Base-by-base conservation (phyloP, 2,113 vertebrate species). In the Zosterops japonicus region DNA sequence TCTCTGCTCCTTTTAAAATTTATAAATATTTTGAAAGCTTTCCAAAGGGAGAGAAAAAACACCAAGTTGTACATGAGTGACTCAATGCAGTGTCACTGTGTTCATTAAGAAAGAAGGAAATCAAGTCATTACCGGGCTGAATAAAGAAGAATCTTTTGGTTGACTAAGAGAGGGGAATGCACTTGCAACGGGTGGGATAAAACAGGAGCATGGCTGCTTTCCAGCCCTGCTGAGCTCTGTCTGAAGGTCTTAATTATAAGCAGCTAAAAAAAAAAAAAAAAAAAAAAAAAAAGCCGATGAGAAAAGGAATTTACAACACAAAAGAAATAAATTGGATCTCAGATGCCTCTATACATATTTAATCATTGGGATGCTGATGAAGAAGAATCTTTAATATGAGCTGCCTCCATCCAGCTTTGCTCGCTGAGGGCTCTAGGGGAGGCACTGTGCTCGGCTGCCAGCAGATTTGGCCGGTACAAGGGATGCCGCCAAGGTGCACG, bases 11-110 rank as follows among this genome's bases (percentile, higher is more conserved):
- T 85, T 87, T 94, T 49, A 53, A 90, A 84, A 93, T 92, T 47
- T 93, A 94, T 91, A 97, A 97, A 97, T 97, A 96, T 97, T 95
- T 97, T 96, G 95, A 97, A 95, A 97, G 93, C 89, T 94, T 91
- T 97, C 97, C 96, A 97, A 91, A 93, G 61, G 83, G 75, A 87
- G 65, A 94, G 76, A 36, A 87, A 82, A 90, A 78, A 2, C 88
- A 91, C 57, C 78, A 64, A 96, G 89, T 74, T 94, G 82, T 52
- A 57, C 82, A 72, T 77, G 78, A 75, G 83, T 97, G 93, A 96
- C 85, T 96, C 90, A 94, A 90, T 71, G 92, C 69, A 50, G 65
- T 74, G 52, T 82, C 91, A 75, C 88, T 50, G 75, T 74, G 75
- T 41, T 97, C 88, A 91, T 91, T 95, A 97, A 92, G 78, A 79